Evolutionary conservation across 2,113 vertebrate species (phyloP).

Genomic region (Rhegmatorhina hoffmannsi): DNA sequence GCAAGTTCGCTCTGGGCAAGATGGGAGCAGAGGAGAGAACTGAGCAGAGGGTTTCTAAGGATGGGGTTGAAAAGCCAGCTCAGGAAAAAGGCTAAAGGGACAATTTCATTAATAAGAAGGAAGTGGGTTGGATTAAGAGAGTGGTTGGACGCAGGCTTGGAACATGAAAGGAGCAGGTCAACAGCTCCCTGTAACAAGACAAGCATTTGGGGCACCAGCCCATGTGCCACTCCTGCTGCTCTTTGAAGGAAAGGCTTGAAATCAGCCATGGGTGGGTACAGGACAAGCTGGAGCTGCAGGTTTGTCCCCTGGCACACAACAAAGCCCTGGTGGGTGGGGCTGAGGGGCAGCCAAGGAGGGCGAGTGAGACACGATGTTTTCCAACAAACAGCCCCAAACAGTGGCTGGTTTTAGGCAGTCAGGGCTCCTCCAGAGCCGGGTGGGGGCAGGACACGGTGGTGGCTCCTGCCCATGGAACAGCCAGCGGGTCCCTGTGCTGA

Average conservation of each 20-base stretch:
- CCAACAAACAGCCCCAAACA: neutral
- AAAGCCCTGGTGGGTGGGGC: neutral
- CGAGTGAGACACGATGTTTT: neutral
- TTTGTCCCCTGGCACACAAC: neutral
- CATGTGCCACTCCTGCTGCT: neutral
- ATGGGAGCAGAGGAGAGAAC: constrained; percentile 55
- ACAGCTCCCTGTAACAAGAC: constrained; percentile 46
- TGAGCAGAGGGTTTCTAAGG: constrained; percentile 32
- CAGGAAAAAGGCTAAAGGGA: constrained; percentile 40
- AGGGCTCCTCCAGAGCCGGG: accelerated
- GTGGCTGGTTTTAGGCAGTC: neutral
- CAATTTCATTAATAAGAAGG: constrained; percentile 55
- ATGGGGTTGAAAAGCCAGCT: constrained; percentile 54
- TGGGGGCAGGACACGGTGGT: accelerated
- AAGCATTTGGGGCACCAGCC: constrained; percentile 35
- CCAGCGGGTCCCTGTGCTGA: accelerated
- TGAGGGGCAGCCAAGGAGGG: neutral
- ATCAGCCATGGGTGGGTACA: neutral
- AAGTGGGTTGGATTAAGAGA: constrained; percentile 45
- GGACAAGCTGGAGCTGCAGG: neutral
- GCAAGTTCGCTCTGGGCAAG: constrained; percentile 62
- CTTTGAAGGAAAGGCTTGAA: constrained; percentile 8
- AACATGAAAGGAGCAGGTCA: constrained; percentile 61
- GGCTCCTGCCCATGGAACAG: accelerated
- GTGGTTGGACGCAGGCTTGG: constrained; percentile 29